Base-by-base conservation (phyloP, 2,113 vertebrate species). In the Notarius lentiginosus region DNA sequence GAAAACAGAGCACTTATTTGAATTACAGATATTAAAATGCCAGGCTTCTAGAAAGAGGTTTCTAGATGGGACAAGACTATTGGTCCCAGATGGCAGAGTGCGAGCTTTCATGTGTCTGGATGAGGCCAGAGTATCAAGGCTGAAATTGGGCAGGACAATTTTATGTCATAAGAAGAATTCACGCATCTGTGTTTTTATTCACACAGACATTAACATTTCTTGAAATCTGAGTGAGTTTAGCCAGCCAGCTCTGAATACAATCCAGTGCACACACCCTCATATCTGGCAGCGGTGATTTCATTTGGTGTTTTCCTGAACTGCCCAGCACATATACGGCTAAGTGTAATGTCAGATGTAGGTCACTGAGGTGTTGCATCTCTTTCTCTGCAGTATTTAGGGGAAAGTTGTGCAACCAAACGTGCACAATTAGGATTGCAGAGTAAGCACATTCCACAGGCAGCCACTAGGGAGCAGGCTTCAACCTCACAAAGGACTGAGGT, bases 11-110 rank as follows among this genome's bases (percentile, higher is more conserved):
- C 93, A 93, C 93, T 93, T 94, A 94, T 91, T 92, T 91, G 94
- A 95, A 95, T 95, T 94, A 95, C 94, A 93, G 93, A 95, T 94
- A 95, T 95, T 95, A 94, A 94, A 91, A 93, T 91, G 93, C 95
- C 94, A 94, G 91, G 85, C 89, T 80, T 79, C 56, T 14, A 58
- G 56, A 58, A 58, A 58, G 90, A 88, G 89, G 91, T 92, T 93
- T 92, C 92, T 90, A 91, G 92, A 94, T 92, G 93, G 81, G 92
- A 93, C 91, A 89, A 73, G 87, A 75, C 90, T 95, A 95, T 95
- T 94, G 95, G 94, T 95, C 93, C 95, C 94, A 95, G 93, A 95
- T 94, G 94, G 93, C 91, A 93, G 91, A 87, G 91, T 56, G 72
- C 91, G 90, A 91, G 90, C 86, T 90, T 86, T 94, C 91, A 94